A percentile compares a stretch with the other conserved stretches of the same genome.
Conservation (phyloP, 1,140 invertebrate genomes). For the Trichonephila clavata region DNA sequence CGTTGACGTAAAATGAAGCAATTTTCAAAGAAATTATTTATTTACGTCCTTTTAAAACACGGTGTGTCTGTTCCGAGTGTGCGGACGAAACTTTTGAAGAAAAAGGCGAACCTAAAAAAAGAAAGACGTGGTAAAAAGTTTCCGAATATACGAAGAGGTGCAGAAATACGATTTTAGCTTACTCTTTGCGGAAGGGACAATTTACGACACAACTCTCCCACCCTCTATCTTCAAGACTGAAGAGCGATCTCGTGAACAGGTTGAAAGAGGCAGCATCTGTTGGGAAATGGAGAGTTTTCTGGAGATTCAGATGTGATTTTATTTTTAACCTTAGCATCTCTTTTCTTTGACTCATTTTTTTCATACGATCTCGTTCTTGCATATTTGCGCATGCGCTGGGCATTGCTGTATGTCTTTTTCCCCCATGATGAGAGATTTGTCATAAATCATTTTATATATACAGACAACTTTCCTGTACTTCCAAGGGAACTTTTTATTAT, state of each 20-base stretch:
- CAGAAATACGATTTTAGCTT: conserved; percentile 38
- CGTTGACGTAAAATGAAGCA: neutral
- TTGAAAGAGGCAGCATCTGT: conserved; percentile 33
- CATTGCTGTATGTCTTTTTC: conserved; percentile 9
- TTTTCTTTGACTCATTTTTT: neutral
- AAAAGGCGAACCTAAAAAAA: neutral
- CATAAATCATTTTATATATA: conserved; percentile 66
- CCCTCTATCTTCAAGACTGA: neutral
- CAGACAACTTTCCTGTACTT: conserved; percentile 28
- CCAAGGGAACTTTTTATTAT: neutral
- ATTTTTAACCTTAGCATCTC: conserved; percentile 47
- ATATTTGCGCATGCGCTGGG: conserved; percentile 2
- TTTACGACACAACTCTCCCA: neutral
- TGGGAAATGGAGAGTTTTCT: neutral
- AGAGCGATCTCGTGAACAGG: conserved; percentile 50
- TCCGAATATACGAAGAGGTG: neutral
- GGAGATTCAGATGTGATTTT: conserved; percentile 4
- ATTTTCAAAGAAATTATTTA: neutral
- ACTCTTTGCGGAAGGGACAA: neutral
- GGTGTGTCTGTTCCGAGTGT: neutral
- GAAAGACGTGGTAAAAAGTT: neutral
- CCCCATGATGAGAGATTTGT: conserved; percentile 33
- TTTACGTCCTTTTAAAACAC: neutral
- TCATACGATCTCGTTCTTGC: neutral
- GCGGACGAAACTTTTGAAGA: neutral